phyloP scores from a whole-genome alignment of 2,113 vertebrate species.

The Zosterops hypoxanthus region DNA sequence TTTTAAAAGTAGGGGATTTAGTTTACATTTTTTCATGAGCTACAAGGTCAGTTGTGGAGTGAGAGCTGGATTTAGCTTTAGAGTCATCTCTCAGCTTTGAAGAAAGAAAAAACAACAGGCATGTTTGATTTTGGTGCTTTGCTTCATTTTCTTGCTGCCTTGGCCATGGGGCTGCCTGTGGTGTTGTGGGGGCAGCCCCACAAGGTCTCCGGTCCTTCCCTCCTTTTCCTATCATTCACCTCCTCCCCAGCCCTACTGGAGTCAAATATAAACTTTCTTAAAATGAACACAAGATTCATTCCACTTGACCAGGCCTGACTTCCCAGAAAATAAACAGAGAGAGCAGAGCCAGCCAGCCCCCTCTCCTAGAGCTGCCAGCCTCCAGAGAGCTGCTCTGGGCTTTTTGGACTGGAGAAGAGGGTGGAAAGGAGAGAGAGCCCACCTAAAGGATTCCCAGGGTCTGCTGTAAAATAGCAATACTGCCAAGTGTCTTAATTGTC shows the following conservation, averaged over 20 bases:
- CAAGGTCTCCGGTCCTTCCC: constrained; percentile 9
- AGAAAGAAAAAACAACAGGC: not conserved
- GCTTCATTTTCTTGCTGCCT: not conserved
- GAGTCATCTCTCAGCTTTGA: not conserved
- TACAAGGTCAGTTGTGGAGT: not conserved
- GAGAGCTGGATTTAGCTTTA: constrained; percentile 1
- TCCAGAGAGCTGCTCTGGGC: not conserved
- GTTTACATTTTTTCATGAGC: constrained; percentile 16
- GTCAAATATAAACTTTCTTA: constrained; percentile 70
- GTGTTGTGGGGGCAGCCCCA: constrained; percentile 16
- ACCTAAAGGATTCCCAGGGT: not conserved
- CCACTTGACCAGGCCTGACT: constrained; percentile 46
- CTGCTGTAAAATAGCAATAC: not conserved
- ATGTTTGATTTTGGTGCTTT: constrained; percentile 22
- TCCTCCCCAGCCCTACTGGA: constrained; percentile 15
- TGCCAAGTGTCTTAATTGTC: not conserved
- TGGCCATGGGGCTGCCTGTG: constrained; percentile 1
- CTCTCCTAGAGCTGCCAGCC: not conserved
- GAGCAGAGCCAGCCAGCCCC: not conserved
- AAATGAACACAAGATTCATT: constrained; percentile 55
- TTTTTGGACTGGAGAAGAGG: not conserved
- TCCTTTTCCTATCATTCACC: constrained; percentile 53
- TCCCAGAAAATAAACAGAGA: constrained; percentile 51
- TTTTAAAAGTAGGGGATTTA: not conserved
- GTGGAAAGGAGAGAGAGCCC: not conserved